A percentile compares a stretch with the other conserved stretches of the same genome.
phyloP scores from a whole-genome alignment of 2,797 vertebrate species.

The Emydoidea blandingii region DNA sequence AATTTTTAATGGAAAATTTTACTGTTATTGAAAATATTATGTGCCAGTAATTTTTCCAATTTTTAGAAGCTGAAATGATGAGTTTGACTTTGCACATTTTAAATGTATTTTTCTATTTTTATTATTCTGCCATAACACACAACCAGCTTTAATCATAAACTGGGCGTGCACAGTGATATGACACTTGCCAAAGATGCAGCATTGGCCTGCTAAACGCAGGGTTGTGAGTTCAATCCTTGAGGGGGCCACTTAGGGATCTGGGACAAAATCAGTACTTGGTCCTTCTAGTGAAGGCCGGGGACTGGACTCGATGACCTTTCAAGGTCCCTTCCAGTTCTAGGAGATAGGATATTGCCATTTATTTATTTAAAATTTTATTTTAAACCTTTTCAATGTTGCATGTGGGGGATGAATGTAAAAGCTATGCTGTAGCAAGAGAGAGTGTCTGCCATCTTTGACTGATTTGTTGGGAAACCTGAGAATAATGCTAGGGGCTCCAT shows the following conservation, averaged over 20 bases:
- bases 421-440: background rate
- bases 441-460: conserved; percentile 28
- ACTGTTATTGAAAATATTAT: background rate
- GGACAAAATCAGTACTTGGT: too few relatives aligned
- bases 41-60: background rate
- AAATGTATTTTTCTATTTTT: background rate
- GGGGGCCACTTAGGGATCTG: too few relatives aligned
- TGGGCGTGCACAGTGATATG: background rate
- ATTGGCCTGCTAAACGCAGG: too few relatives aligned
- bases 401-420: conserved; percentile 12
- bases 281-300: too few relatives aligned
- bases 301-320: too few relatives aligned
- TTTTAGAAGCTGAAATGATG: background rate
- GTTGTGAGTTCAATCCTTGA: too few relatives aligned
- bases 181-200: background rate
- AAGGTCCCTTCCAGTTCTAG: too few relatives aligned
- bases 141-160: conserved; percentile 8
- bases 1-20: background rate
- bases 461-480: conserved; percentile 57
- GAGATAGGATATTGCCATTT: too few relatives aligned
- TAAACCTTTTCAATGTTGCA: background rate
- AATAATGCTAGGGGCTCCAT: conserved; percentile 26
- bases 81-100: background rate
- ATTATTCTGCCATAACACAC: background rate
- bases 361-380: too few relatives aligned